A percentile compares a stretch with the other conserved stretches of the same genome.
These are phyloP conservation scores for Octonoba sinensis DNA, from an alignment of 2,888 invertebrate genomes.

Conservation along the genomic window DNA sequence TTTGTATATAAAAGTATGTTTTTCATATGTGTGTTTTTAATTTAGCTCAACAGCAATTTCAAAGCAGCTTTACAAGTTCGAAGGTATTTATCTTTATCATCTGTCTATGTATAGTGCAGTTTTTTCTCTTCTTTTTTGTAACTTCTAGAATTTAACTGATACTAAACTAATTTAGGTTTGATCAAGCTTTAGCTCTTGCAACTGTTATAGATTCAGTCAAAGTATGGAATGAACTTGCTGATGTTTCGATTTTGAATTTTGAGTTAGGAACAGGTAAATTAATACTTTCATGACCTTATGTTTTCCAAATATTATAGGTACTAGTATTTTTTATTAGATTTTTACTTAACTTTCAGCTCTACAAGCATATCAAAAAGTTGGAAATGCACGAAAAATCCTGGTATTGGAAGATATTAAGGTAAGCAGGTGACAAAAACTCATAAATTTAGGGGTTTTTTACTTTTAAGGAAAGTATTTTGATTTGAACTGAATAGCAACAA, in stretches of 20 bases:
- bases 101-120: neutral
- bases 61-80: constrained; percentile 36
- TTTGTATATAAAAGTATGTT: too few species aligned
- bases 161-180: constrained; percentile 32
- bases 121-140: neutral
- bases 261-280: neutral
- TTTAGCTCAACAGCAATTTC: constrained; percentile 44
- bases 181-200: constrained; percentile 46
- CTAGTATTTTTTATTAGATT: neutral
- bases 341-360: constrained; percentile 18
- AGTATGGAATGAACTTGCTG: constrained; percentile 42
- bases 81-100: constrained; percentile 11
- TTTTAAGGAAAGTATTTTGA: too few species aligned
- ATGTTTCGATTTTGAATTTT: constrained; percentile 27
- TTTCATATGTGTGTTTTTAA: constrained; percentile 9
- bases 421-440: neutral
- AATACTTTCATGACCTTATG: neutral
- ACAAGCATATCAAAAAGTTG: constrained; percentile 43
- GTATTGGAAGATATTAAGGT: constrained; percentile 50
- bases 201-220: constrained; percentile 40
- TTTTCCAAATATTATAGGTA: neutral
- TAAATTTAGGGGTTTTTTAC: too few species aligned
- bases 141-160: neutral
- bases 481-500: too few species aligned
- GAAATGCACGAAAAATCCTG: constrained; percentile 30